phyloP scores from a whole-genome alignment of 2,113 vertebrate species.

The Melanocharis versteri region DNA sequence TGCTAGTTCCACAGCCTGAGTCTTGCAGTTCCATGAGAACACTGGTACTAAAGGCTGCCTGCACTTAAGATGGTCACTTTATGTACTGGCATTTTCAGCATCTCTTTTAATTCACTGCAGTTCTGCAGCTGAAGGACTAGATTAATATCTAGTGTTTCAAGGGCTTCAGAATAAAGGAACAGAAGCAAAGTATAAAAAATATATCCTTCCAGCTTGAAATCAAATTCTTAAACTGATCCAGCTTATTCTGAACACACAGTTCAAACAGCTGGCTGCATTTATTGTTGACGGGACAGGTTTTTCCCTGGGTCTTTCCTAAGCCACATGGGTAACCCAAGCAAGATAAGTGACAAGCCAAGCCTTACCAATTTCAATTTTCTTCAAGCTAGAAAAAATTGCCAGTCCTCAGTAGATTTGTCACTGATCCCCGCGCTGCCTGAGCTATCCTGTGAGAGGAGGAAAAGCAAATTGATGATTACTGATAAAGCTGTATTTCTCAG shows the following conservation, averaged over 20 bases:
- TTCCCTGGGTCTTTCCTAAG: background rate
- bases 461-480: background rate
- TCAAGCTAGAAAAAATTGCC: background rate
- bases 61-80: background rate
- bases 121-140: background rate
- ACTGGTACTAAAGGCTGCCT: background rate
- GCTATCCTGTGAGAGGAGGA: background rate
- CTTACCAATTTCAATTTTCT: slow-evolving; percentile 39
- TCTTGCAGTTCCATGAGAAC: background rate
- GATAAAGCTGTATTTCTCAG: background rate
- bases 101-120: background rate
- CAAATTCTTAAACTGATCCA: background rate
- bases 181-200: background rate
- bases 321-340: background rate
- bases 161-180: background rate
- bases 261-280: background rate
- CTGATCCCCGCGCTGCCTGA: background rate
- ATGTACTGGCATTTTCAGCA: background rate
- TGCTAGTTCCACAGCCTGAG: background rate
- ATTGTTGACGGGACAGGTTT: background rate
- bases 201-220: background rate
- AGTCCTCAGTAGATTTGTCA: background rate
- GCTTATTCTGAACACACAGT: background rate
- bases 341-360: background rate
- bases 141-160: background rate